Base-by-base conservation (phyloP, 2,797 vertebrate genomes). In the Picus viridis region DNA sequence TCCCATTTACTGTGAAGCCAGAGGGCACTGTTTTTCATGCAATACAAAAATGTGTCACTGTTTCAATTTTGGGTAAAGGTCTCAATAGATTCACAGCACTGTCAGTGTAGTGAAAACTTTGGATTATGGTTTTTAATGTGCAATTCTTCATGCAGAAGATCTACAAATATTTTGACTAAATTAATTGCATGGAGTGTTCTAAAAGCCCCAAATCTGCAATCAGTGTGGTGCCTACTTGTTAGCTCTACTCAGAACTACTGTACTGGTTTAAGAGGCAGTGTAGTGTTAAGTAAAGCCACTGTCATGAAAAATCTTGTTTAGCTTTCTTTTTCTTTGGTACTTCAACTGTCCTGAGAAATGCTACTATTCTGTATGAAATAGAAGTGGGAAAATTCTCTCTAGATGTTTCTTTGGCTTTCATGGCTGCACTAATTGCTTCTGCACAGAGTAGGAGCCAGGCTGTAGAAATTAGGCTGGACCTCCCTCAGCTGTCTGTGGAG, bases 121-220 rank as follows among this genome's bases (percentile, higher is more conserved):
- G 73, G 68, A 74, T 89, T 77, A 23, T 36, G 39, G 11, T 83
- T 92, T 94, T 64, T 88, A 78, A 91, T 84, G 34, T 73, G 70
- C 8, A 9, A 78, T 91, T 91, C 30, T 88, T 91, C 73, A 63
- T 83, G 77, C 83, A 73, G 87, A 92, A 92, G 86, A 93, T 58
- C 71, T 88, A 53, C 87, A 83, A 49, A 34, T 82, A 22, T 72
- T 94, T 91, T 91, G 32, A 70, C 26, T 59, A 93, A 94, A 94
- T 92, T 78, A 89, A 61, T 76, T 53, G 78, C 39, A 36, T 3
- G 0, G 12, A 77, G 32, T 82, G 45, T 67, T 43, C n/a, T 49
- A 53, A 91, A 72, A 84, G 75, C 49, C 49, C 88, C 51, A 69
- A 80, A 49, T 73, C 30, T 83, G n/a, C 45, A 79, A 3, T 92